Evolutionary conservation across 2,113 vertebrate genomes (phyloP).

Genomic region (Megalops atlanticus): DNA sequence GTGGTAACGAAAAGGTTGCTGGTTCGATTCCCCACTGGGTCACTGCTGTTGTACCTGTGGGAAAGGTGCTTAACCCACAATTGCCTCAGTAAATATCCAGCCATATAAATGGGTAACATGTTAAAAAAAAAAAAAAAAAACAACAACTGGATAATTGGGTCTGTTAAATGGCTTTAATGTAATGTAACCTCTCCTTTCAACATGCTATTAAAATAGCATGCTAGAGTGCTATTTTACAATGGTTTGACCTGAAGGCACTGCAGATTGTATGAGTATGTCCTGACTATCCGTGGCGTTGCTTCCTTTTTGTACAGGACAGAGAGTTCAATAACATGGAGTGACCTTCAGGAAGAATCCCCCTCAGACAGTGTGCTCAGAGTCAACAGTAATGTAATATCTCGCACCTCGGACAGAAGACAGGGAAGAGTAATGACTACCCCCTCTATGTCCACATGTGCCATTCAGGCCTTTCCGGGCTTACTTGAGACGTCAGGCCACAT

Average conservation of each 20-base stretch:
- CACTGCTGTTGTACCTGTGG: too few relatives aligned
- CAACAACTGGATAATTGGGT: too few relatives aligned
- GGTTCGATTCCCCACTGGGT: too few relatives aligned
- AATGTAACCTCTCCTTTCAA: too few relatives aligned
- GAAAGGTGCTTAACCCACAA: too few relatives aligned
- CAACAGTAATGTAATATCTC: neutral
- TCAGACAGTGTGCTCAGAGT: neutral
- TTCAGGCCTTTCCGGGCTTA: neutral
- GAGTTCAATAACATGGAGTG: neutral
- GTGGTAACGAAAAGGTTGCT: too few relatives aligned
- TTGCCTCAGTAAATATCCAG: too few relatives aligned
- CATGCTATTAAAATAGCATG: neutral
- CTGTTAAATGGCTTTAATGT: too few relatives aligned
- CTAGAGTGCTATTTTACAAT: neutral
- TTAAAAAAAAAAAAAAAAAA: too few relatives aligned
- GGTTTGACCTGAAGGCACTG: neutral
- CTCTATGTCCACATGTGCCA: neutral
- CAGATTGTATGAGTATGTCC: neutral
- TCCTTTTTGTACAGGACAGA: neutral
- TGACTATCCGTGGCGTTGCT: neutral
- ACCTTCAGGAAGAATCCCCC: neutral
- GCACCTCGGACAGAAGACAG: neutral
- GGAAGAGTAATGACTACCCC: neutral
- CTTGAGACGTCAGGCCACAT: too few relatives aligned
- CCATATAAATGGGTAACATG: too few relatives aligned